Conservation (phyloP, 2,113 vertebrate genomes). For the Gobio gobio region DNA sequence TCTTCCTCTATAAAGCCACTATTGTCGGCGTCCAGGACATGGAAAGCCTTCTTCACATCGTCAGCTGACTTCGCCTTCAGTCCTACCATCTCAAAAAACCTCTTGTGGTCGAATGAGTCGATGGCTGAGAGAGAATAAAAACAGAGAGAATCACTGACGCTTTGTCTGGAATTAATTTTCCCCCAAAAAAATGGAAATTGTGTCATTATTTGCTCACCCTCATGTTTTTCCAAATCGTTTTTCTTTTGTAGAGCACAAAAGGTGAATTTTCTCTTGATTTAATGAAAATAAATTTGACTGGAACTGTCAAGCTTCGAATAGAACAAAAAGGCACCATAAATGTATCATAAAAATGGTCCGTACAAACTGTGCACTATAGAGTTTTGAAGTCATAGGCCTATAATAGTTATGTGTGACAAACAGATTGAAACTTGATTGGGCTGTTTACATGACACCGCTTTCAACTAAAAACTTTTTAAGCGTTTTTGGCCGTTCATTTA, state of each 20-base stretch:
- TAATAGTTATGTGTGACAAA: neutral
- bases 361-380: neutral
- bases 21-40: constrained; percentile 82
- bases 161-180: neutral
- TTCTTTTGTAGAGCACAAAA: neutral
- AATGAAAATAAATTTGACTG: neutral
- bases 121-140: constrained; percentile 68
- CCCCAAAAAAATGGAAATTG: neutral
- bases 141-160: constrained; percentile 19
- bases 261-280: neutral
- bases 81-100: constrained; percentile 82
- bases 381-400: neutral
- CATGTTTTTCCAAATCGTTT: neutral
- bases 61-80: constrained; percentile 78
- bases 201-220: no score
- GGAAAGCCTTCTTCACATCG: constrained; percentile 81
- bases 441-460: no score
- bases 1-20: constrained; percentile 85
- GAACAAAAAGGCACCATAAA: neutral
- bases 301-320: neutral
- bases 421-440: neutral
- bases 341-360: neutral
- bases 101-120: constrained; percentile 83
- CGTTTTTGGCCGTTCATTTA: no score
- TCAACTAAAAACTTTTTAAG: no score